Percentiles rank a stretch among this genome's conserved stretches.
These are phyloP conservation scores for Bombus confusus DNA, from an alignment of 1,140 invertebrate genomes.

Conservation along the genomic window DNA sequence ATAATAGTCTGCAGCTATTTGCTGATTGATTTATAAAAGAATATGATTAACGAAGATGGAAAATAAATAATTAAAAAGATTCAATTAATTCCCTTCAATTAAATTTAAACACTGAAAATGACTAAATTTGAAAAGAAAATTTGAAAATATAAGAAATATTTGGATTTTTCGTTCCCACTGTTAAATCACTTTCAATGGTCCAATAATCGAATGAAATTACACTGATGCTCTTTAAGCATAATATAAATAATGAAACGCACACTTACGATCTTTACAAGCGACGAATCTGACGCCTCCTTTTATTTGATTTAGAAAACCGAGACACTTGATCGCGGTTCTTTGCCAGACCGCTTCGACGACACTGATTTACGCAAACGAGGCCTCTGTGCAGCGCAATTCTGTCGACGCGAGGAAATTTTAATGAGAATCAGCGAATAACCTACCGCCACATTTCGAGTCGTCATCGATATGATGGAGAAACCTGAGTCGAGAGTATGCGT, in stretches of 20 bases:
- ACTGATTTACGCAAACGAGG: slow-evolving; percentile 34
- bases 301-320: slow-evolving; percentile 7
- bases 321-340: background rate
- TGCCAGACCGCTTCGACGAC: background rate
- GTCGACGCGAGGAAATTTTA: slow-evolving; percentile 29
- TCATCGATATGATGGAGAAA: background rate
- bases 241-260: background rate
- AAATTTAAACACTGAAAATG: too few species aligned
- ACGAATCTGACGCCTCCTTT: background rate
- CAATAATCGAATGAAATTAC: background rate
- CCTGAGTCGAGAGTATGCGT: background rate
- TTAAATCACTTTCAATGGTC: too few species aligned
- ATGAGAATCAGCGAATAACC: slow-evolving; percentile 49
- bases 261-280: slow-evolving; percentile 1
- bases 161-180: too few species aligned
- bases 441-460: slow-evolving; percentile 7
- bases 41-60: too few species aligned
- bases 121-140: too few species aligned
- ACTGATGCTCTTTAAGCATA: too few species aligned
- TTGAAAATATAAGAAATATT: too few species aligned
- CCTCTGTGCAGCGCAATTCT: slow-evolving; percentile 10
- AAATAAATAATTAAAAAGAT: too few species aligned
- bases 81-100: too few species aligned
- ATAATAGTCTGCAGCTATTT: too few species aligned
- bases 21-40: too few species aligned